Percentiles rank a stretch among this genome's conserved stretches.
phyloP scores from a whole-genome alignment of 1,140 invertebrate genomes.

The Drosophila truncata region DNA sequence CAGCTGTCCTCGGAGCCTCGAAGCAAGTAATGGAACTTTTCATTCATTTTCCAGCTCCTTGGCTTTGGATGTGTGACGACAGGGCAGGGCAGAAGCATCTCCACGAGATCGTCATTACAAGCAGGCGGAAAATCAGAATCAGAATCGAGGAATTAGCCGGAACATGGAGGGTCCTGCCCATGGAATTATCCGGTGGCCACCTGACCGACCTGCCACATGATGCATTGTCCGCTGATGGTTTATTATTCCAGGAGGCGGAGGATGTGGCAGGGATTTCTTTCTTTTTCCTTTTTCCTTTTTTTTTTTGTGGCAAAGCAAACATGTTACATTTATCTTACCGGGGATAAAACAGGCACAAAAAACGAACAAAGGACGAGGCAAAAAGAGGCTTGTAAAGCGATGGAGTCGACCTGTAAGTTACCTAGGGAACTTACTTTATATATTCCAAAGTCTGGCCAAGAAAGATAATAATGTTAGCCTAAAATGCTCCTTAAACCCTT shows the following conservation, averaged over 20 bases:
- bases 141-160: conserved; percentile 52
- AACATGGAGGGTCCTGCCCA: conserved; percentile 25
- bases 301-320: conserved; percentile 59
- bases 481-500: not conserved
- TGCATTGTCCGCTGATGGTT: conserved; percentile 57
- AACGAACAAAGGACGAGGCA: conserved; percentile 25
- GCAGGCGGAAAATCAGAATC: conserved; percentile 15
- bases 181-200: conserved; percentile 53
- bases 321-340: conserved; percentile 77
- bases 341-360: conserved; percentile 54
- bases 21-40: conserved; percentile 23
- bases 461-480: not conserved
- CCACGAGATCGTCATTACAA: conserved; percentile 4
- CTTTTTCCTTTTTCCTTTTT: not conserved
- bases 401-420: conserved; percentile 4
- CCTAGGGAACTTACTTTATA: not conserved
- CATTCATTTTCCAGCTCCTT: conserved; percentile 26
- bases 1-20: not conserved
- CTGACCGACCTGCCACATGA: conserved; percentile 34
- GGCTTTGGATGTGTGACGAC: conserved; percentile 23
- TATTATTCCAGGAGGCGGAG: conserved; percentile 19
- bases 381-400: not conserved
- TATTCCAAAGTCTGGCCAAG: no score
- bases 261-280: not conserved
- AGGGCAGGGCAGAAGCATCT: not conserved